Evolutionary conservation across 2,797 vertebrate genomes (phyloP).

Genomic region (Novumbra hubbsi): DNA sequence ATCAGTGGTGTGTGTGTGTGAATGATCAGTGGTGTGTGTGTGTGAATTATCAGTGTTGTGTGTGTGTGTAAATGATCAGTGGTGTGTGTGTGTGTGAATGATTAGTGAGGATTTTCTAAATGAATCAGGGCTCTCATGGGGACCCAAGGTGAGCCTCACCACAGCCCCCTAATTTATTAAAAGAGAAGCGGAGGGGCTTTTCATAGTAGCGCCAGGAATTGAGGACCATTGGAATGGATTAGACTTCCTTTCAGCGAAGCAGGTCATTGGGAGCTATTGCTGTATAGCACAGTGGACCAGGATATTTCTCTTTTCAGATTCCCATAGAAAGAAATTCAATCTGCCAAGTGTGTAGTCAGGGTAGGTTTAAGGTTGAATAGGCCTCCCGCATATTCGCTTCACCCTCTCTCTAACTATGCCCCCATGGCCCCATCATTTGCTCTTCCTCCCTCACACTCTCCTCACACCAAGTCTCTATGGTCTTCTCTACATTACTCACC

Average conservation of each 20-base stretch:
- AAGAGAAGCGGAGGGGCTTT: conserved; percentile 64
- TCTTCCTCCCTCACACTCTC: not conserved
- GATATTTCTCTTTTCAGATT: conserved; percentile 51
- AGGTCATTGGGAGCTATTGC: conserved; percentile 53
- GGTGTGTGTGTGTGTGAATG: conserved; percentile 33
- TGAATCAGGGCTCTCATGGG: conserved; percentile 63
- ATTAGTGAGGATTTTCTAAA: conserved; percentile 58
- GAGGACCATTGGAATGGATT: conserved; percentile 65
- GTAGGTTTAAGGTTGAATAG: not conserved
- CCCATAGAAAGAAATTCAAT: conserved; percentile 64
- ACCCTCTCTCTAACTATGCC: not conserved
- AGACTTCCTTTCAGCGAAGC: conserved; percentile 46
- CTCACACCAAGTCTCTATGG: conserved; percentile 2
- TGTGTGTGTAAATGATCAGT: conserved; percentile 1
- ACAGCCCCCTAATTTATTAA: conserved; percentile 66
- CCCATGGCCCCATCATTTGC: not conserved
- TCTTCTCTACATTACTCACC: not conserved
- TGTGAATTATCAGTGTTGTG: not conserved
- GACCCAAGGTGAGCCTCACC: conserved; percentile 52
- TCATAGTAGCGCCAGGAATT: conserved; percentile 50
- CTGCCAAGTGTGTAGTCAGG: conserved; percentile 31
- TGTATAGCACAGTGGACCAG: conserved; percentile 45
- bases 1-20: conserved; percentile 39
- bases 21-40: not conserved
- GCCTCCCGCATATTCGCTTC: not conserved